phyloP scores from a whole-genome alignment of 2,888 invertebrate genomes.

The Idaea straminata region DNA sequence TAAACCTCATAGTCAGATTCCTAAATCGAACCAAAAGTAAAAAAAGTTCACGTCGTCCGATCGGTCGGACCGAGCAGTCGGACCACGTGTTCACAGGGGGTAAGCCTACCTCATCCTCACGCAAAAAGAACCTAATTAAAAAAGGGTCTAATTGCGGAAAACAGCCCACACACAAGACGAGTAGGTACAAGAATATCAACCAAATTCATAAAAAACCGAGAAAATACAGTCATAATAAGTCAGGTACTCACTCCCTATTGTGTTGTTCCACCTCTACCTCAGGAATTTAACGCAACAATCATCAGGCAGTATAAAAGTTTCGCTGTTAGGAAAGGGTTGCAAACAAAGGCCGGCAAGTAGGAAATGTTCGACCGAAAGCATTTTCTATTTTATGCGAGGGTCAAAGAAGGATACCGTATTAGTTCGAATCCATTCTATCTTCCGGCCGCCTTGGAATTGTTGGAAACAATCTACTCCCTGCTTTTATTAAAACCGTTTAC shows the following conservation, averaged over 20 bases:
- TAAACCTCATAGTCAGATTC: too few relatives aligned
- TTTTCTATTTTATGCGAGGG: slow-evolving; percentile 72
- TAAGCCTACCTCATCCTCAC: too few relatives aligned
- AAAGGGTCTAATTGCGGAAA: neutral
- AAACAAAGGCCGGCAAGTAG: slow-evolving; percentile 64
- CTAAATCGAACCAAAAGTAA: too few relatives aligned
- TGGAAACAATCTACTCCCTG: slow-evolving; percentile 66
- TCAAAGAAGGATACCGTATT: slow-evolving; percentile 61
- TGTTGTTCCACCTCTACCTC: slow-evolving; percentile 15
- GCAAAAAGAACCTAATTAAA: neutral
- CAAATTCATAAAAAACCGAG: slow-evolving; percentile 7
- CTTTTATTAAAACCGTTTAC: slow-evolving; percentile 60
- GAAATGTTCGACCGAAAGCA: slow-evolving; percentile 66
- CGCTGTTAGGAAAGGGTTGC: slow-evolving; percentile 63
- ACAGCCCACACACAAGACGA: neutral
- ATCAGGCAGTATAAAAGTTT: slow-evolving; percentile 59
- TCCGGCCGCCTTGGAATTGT: slow-evolving; percentile 68
- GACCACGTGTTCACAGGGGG: too few relatives aligned
- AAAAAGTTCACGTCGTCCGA: too few relatives aligned
- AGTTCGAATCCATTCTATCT: slow-evolving; percentile 72
- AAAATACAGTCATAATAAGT: neutral
- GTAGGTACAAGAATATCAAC: neutral
- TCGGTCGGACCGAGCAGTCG: too few relatives aligned
- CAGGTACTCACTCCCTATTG: neutral
- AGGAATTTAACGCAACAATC: slow-evolving; percentile 36